Evolutionary conservation across 2,113 vertebrate species (phyloP).

Genomic region (Atrichornis clamosus): DNA sequence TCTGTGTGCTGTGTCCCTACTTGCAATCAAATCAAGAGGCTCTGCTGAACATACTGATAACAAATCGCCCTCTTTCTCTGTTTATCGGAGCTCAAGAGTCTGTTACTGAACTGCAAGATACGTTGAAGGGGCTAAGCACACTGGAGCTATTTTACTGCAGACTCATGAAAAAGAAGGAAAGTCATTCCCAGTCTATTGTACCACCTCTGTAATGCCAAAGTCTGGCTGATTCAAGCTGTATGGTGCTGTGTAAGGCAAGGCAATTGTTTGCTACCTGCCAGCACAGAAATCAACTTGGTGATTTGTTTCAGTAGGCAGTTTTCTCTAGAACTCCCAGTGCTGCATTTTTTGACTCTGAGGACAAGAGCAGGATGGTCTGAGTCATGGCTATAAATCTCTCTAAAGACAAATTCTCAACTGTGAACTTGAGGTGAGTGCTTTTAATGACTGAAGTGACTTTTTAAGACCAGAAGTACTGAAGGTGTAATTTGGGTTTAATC

Average conservation of each 20-base stretch:
- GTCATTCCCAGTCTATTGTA: background rate
- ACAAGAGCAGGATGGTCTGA: background rate
- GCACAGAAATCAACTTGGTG: background rate
- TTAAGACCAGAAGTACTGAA: background rate
- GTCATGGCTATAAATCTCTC: background rate
- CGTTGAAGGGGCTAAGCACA: background rate
- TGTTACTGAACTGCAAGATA: background rate
- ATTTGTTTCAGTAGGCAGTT: background rate
- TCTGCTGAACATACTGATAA: background rate
- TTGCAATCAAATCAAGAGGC: background rate
- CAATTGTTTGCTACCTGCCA: background rate
- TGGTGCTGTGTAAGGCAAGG: fast-evolving
- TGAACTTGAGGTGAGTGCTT: background rate
- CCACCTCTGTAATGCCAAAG: background rate
- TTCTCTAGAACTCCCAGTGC: background rate
- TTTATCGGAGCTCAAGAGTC: background rate
- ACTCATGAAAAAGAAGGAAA: background rate
- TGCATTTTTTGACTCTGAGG: background rate
- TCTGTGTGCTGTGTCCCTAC: background rate
- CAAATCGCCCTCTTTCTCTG: background rate
- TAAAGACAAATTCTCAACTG: background rate
- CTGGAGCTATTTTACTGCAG: background rate
- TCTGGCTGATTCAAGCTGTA: background rate
- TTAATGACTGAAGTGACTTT: background rate
- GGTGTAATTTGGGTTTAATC: background rate